Percentiles rank a stretch among this genome's conserved stretches.
phyloP scores from a whole-genome alignment of 2,113 vertebrate genomes.

The Nerophis ophidion region DNA sequence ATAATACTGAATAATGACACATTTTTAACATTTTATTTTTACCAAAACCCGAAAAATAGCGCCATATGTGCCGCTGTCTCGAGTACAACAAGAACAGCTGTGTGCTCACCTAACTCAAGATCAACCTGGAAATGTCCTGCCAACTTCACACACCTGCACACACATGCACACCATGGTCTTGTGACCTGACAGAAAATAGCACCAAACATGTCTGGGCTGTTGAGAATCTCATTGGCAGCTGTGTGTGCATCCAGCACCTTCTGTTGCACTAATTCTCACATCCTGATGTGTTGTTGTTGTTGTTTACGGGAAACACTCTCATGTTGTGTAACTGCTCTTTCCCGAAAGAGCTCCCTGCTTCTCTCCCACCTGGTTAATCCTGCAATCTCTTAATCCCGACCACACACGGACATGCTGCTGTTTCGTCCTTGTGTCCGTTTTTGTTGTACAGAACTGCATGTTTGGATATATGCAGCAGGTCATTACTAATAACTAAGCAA shows the following conservation, averaged over 20 bases:
- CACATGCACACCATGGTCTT: neutral
- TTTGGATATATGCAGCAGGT: neutral
- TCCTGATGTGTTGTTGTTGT: constrained; percentile 9
- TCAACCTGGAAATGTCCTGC: constrained; percentile 4
- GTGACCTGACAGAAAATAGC: neutral
- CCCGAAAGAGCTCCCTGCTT: constrained; percentile 25
- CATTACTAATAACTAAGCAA: no score
- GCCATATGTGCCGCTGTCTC: constrained; percentile 39
- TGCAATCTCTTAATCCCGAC: constrained; percentile 57
- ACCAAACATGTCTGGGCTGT: neutral
- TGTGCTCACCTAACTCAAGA: constrained; percentile 11
- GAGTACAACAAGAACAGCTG: constrained; percentile 26
- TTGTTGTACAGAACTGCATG: neutral
- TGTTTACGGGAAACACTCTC: constrained; percentile 8
- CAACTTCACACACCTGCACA: constrained; percentile 2
- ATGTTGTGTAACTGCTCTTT: constrained; percentile 47
- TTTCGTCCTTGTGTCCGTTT: constrained; percentile 3
- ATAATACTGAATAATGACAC: no score
- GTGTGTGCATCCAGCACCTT: constrained; percentile 1
- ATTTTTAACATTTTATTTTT: no score
- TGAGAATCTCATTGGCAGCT: neutral
- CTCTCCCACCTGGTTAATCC: constrained; percentile 50
- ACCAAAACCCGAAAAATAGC: no score
- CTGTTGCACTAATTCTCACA: neutral
- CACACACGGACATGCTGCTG: constrained; percentile 18